These are phyloP conservation scores for Panthera uncia DNA, from an alignment of 2,113 vertebrate species.

Conservation along the genomic window DNA sequence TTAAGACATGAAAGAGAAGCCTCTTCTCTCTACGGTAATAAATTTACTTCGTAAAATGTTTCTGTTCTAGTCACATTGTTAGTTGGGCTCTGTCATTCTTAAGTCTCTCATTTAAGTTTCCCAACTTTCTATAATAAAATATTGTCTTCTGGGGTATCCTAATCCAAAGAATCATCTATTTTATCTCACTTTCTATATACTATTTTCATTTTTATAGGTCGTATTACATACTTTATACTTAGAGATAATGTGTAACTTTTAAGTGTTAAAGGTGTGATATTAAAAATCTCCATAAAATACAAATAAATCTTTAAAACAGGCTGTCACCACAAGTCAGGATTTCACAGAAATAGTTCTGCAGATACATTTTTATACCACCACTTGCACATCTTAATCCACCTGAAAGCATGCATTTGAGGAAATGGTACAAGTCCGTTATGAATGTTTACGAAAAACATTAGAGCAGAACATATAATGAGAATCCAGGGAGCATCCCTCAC, in stretches of 20 bases:
- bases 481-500: background rate
- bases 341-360: slow-evolving; percentile 37
- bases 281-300: slow-evolving; percentile 49
- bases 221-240: slow-evolving; percentile 29
- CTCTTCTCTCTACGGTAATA: background rate
- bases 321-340: background rate
- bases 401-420: background rate
- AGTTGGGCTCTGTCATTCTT: background rate
- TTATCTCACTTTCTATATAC: background rate
- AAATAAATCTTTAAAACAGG: slow-evolving; percentile 24
- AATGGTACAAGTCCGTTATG: background rate
- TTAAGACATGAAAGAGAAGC: background rate
- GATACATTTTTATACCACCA: background rate
- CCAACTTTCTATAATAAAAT: slow-evolving; percentile 35
- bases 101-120: slow-evolving; percentile 14
- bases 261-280: background rate
- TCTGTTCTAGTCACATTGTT: background rate
- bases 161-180: slow-evolving; percentile 19
- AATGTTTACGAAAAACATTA: slow-evolving; percentile 36
- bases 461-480: background rate
- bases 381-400: background rate
- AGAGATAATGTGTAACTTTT: background rate
- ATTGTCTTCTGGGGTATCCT: background rate
- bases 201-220: background rate
- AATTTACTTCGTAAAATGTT: background rate